Base-by-base conservation (phyloP, 2,797 vertebrate genomes). In the Galago senegalensis region DNA sequence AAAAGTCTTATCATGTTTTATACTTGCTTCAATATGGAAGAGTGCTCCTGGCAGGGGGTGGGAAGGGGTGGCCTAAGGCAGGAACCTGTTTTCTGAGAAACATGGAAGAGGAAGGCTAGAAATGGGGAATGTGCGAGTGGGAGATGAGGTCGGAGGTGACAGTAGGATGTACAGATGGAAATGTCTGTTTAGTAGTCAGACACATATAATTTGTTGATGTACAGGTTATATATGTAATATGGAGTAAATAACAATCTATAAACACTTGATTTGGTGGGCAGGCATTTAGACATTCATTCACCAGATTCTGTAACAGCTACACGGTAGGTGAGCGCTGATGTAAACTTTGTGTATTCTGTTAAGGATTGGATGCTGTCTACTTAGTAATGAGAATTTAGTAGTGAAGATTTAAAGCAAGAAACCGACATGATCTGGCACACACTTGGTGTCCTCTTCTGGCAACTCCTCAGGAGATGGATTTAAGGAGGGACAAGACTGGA, bases 321-420 rank as follows among this genome's bases (percentile, higher is more conserved):
- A 67, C 17, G 87, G 2, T 61, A 49, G 31, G 14, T 70, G 23
- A 70, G 49, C 87, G 31, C 77, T 80, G 49, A 40, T 95, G 21
- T 5, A 81, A 46, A 72, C 75, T 75, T 80, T 75, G 14, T 90
- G 10, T 69, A 37, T 60, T 80, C 27, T 89, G 40, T 89, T 95
- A 67, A 65, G 37, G 53, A 4, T 76, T 81, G 53, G 72, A 43
- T 58, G 5, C 89, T 91, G 27, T 70, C 86, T n/a, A 87, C 3
- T 79, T 43, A 29, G 14, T 49, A 93, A 14, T 72, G 25, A 97
- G 72, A 53, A 65, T 67, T 84, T 92, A 89, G 34, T 84, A 89
- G 40, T 84, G 40, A 75, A 81, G 83, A 0, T 85, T 88, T 85
- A 65, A 87, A 86, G 49, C 49, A 94, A 85, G 80, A 89, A 37